These are phyloP conservation scores for Lemur catta DNA, from an alignment of 2,797 vertebrate species.

Conservation along the genomic window DNA sequence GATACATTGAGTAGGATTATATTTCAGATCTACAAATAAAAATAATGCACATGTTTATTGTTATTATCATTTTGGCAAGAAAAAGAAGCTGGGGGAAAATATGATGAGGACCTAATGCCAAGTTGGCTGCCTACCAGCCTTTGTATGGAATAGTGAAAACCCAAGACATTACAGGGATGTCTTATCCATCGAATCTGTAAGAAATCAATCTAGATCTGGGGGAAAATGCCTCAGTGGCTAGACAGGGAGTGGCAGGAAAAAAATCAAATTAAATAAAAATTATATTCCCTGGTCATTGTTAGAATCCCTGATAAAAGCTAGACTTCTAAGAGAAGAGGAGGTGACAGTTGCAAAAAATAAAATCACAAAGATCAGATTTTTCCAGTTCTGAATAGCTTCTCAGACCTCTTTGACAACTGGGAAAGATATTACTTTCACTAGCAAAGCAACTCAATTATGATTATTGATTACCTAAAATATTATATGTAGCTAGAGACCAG, in stretches of 20 bases:
- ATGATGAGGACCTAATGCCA: not conserved
- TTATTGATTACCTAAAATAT: not conserved
- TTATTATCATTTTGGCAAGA: not conserved
- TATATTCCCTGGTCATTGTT: not conserved
- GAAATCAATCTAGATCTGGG: not conserved
- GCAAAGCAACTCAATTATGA: not conserved
- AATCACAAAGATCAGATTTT: not conserved
- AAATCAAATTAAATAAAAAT: not conserved
- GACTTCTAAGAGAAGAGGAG: not conserved
- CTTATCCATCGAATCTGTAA: not conserved
- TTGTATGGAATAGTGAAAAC: not conserved
- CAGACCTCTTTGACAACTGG: not conserved
- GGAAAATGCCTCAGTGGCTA: not conserved
- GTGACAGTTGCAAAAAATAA: not conserved
- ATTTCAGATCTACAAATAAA: not conserved
- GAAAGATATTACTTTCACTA: not conserved
- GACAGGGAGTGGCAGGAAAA: not conserved
- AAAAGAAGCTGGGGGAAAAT: not conserved
- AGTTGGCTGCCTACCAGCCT: not conserved
- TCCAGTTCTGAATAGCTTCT: not conserved
- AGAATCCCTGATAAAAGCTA: not conserved
- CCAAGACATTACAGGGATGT: not conserved
- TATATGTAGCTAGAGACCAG: not conserved
- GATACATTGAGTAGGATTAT: not conserved
- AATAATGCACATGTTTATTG: not conserved